Evolutionary conservation across 2,113 vertebrate genomes (phyloP).

Genomic region (Piaya cayana): DNA sequence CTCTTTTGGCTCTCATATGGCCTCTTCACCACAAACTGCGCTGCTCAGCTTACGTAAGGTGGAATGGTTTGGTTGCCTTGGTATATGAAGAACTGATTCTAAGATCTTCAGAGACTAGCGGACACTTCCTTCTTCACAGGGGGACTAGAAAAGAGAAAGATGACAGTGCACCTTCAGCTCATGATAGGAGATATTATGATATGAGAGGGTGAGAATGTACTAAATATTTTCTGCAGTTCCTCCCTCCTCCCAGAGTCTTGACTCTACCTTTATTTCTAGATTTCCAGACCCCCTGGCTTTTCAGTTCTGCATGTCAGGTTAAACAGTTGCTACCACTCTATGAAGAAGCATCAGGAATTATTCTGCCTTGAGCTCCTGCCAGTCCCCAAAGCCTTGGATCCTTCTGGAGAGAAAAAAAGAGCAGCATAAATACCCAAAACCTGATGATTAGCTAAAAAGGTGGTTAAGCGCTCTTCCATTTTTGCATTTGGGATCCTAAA

Average conservation of each 20-base stretch:
- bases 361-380: not conserved
- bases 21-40: not conserved
- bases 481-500: not conserved
- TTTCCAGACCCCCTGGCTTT: not conserved
- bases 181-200: rapidly evolving
- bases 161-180: not conserved
- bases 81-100: rapidly evolving
- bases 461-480: not conserved
- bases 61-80: not conserved
- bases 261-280: not conserved
- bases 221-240: not conserved
- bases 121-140: not conserved
- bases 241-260: rapidly evolving
- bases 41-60: not conserved
- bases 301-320: not conserved
- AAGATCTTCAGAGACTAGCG: not conserved
- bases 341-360: not conserved
- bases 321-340: not conserved
- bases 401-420: not conserved
- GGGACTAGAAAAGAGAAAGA: not conserved
- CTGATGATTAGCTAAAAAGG: not conserved
- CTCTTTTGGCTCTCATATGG: not conserved
- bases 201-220: not conserved
- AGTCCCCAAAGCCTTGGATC: not conserved
- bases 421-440: not conserved